Evolutionary conservation across 2,888 invertebrate species (phyloP).

Genomic region (Eretmocerus hayati): DNA sequence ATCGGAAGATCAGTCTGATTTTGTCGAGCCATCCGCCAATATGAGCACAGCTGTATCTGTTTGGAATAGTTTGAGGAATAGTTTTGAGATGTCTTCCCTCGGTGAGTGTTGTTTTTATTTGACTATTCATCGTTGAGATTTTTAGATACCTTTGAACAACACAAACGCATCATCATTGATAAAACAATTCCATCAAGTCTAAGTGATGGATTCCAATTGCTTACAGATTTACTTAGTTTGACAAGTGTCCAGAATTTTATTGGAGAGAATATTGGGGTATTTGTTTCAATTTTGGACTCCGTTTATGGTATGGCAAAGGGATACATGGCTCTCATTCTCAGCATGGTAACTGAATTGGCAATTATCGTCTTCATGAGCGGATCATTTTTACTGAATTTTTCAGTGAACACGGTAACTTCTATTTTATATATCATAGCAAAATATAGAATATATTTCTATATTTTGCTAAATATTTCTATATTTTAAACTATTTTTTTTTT

Average conservation of each 20-base stretch:
- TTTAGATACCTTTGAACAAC: too few species aligned
- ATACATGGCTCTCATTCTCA: constrained; percentile 79
- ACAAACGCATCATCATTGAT: too few species aligned
- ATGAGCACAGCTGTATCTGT: constrained; percentile 64
- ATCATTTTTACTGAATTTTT: constrained; percentile 81
- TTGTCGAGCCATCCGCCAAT: constrained; percentile 67
- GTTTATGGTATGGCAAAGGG: constrained; percentile 88
- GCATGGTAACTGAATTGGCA: constrained; percentile 77
- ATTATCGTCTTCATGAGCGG: constrained; percentile 84
- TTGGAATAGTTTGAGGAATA: constrained; percentile 64
- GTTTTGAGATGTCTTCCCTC: constrained; percentile 65
- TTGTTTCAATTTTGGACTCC: constrained; percentile 79
- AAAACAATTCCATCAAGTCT: too few species aligned
- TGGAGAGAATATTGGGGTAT: constrained; percentile 82
- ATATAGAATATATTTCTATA: neutral
- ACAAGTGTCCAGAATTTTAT: constrained; percentile 72
- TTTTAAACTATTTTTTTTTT: constrained; percentile 2
- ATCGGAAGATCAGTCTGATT: constrained; percentile 53
- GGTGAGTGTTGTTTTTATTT: constrained; percentile 46
- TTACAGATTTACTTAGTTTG: constrained; percentile 63
- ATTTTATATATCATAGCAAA: neutral
- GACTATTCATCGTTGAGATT: too few species aligned
- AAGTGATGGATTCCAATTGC: too few species aligned
- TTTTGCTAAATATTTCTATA: neutral
- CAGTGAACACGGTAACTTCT: constrained; percentile 68